phyloP scores from a whole-genome alignment of 2,888 invertebrate species.

The Margaritifera margaritifera region DNA sequence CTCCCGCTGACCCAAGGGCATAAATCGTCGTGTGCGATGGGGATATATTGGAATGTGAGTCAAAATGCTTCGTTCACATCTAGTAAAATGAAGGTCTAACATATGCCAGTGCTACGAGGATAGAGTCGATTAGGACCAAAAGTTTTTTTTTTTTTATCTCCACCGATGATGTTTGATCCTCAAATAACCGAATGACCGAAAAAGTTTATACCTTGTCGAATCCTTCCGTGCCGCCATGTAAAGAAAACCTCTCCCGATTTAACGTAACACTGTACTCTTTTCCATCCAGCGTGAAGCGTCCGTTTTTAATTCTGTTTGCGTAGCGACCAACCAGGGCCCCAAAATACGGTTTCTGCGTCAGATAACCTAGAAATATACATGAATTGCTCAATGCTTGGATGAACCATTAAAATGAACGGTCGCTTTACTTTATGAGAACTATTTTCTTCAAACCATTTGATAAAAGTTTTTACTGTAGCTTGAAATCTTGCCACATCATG shows the following conservation, averaged over 20 bases:
- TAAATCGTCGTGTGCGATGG: too few species aligned
- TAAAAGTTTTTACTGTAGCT: too few species aligned
- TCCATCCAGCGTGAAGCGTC: constrained; percentile 81
- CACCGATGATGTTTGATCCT: too few species aligned
- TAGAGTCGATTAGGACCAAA: constrained; percentile 77
- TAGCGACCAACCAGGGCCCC: constrained; percentile 91
- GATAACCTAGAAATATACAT: constrained; percentile 56
- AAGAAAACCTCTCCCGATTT: constrained; percentile 81
- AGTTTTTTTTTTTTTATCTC: too few species aligned
- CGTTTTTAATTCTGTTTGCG: constrained; percentile 84
- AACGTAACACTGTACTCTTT: constrained; percentile 80
- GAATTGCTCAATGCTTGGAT: neutral
- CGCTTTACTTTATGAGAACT: too few species aligned
- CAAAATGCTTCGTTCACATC: too few species aligned
- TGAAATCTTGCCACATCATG: too few species aligned
- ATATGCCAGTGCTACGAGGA: too few species aligned
- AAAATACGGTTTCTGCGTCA: constrained; percentile 80
- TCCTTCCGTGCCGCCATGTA: constrained; percentile 89
- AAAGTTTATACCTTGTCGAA: constrained; percentile 81
- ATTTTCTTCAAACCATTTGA: too few species aligned
- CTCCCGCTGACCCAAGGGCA: too few species aligned
- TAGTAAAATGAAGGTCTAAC: too few species aligned
- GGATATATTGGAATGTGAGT: too few species aligned
- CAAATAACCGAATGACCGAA: neutral
- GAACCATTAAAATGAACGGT: neutral